These are phyloP conservation scores for Drosophila ustulata DNA, from an alignment of 2,888 invertebrate genomes.

Conservation along the genomic window DNA sequence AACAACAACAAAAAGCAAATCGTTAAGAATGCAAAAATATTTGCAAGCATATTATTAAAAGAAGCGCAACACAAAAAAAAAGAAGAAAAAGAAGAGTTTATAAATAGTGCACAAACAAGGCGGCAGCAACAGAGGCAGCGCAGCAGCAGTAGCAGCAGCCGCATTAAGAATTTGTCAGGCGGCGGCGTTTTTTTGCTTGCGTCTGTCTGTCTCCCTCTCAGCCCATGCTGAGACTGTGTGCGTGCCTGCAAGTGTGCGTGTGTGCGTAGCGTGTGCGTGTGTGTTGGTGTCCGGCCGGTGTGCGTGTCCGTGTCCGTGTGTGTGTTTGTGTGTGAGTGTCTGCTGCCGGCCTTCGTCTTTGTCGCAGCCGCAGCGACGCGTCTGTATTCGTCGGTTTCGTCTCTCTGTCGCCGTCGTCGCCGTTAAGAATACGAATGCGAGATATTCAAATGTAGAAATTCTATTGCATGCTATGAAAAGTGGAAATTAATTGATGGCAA, in stretches of 20 bases:
- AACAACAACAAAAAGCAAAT: slow-evolving; percentile 50
- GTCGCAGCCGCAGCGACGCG: slow-evolving; percentile 10
- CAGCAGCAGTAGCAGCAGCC: slow-evolving; percentile 36
- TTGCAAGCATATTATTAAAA: slow-evolving; percentile 55
- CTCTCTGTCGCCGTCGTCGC: slow-evolving; percentile 29
- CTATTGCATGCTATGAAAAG: slow-evolving; percentile 41
- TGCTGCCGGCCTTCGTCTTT: slow-evolving; percentile 22
- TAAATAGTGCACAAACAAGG: slow-evolving; percentile 77
- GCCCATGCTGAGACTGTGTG: slow-evolving; percentile 28
- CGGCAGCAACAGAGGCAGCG: slow-evolving; percentile 29
- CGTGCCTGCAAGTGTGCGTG: slow-evolving; percentile 33
- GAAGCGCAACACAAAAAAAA: slow-evolving; percentile 18
- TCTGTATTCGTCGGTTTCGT: slow-evolving; percentile 45
- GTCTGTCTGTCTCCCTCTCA: slow-evolving; percentile 17
- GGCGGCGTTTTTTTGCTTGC: slow-evolving; percentile 48
- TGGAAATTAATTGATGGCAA: slow-evolving; percentile 68
- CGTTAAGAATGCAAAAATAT: slow-evolving; percentile 57
- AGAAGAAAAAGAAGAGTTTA: slow-evolving; percentile 61
- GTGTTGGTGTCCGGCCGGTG: slow-evolving; percentile 24
- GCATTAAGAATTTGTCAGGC: slow-evolving; percentile 73
- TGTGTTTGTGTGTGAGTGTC: slow-evolving; percentile 33
- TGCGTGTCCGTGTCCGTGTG: slow-evolving; percentile 14
- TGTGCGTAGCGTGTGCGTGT: slow-evolving; percentile 40
- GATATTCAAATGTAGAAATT: slow-evolving; percentile 62
- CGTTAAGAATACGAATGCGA: slow-evolving; percentile 57